Evolutionary conservation across 2,888 invertebrate genomes (phyloP), one percentile per base, ranked within the genome.

Genomic region (Podabrus alpinus): DNA sequence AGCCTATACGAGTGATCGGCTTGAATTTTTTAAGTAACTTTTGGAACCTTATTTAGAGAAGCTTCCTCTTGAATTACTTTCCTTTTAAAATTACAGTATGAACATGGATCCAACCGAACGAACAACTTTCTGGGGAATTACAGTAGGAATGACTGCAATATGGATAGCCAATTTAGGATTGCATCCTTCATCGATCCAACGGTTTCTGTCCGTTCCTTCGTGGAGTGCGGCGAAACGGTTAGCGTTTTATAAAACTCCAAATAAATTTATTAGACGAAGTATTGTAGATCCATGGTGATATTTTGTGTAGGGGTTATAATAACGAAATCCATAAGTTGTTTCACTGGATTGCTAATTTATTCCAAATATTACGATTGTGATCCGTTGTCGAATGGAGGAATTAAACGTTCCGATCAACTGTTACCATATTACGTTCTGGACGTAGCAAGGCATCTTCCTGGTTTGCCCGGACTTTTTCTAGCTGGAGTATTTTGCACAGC

Each of bases 401-500:
- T 90, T 60, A 87, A 88, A 60, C 89, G 88, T 82, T 87, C 88
- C 79, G 91, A 91, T 82, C 90, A 90, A 72, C 67, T 84, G 19
- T 88, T 94, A 1, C 93, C 94, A 0, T 91, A 91, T 81, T 94
- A 92, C 81, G 90, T 94, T 9, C 92, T 93, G 88, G 92, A 92
- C 80, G 87, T 92, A 16, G 89, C 93, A 0, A 86, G 88, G 0
- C 86, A 90, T 84, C 88, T 92, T 80, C 92, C 92, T 11, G 94
- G 94, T 0, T 88, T 94, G 59, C 91, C 93, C 16, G 94, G 94
- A 1, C 88, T 94, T 59, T 94, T 94, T 80, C 89, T 94, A 1
- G 92, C 94, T 19, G 91, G 93, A 13, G 89, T 94, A 62, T 92
- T 94, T 80, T 92, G 92, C 81, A 93, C 94, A 0, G 92, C 93